Evolutionary conservation across 2,888 invertebrate species (phyloP).

Genomic region (Scotopteryx bipunctaria): DNA sequence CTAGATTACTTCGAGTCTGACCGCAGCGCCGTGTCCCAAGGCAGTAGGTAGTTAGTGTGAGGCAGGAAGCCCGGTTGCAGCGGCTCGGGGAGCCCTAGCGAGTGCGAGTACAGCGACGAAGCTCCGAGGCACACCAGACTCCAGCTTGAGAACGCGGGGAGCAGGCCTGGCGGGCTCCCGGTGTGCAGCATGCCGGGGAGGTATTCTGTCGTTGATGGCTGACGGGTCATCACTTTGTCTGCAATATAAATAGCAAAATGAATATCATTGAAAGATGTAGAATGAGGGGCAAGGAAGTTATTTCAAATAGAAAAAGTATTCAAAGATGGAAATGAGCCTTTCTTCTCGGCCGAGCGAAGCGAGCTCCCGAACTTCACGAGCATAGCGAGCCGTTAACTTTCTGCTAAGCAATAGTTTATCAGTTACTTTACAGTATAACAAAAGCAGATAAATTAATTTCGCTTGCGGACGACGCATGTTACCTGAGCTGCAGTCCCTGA

Average conservation of each 20-base stretch:
- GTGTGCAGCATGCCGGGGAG: constrained; percentile 95
- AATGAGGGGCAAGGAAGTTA: no score
- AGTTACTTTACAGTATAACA: no score
- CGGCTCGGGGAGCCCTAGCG: constrained; percentile 91
- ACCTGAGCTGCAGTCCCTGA: constrained; percentile 40
- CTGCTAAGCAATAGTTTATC: no score
- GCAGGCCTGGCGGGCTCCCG: constrained; percentile 87
- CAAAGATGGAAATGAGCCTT: no score
- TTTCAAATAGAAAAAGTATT: no score
- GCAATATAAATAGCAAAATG: constrained; percentile 31
- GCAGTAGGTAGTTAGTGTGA: constrained; percentile 94
- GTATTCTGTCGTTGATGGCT: constrained; percentile 94
- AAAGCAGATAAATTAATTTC: no score
- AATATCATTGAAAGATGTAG: background rate
- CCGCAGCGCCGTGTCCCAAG: constrained; percentile 88
- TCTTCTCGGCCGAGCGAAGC: no score
- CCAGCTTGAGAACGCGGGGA: constrained; percentile 96
- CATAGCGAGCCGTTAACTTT: no score
- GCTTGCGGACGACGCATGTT: background rate
- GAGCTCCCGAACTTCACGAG: no score
- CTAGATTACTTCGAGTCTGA: constrained; percentile 10
- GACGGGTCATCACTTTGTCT: constrained; percentile 85
- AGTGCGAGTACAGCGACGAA: constrained; percentile 95
- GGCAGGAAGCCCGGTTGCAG: constrained; percentile 94
- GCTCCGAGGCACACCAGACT: constrained; percentile 94